These are phyloP conservation scores for Melieria crassipennis DNA, from an alignment of 2,888 invertebrate genomes.

Conservation along the genomic window DNA sequence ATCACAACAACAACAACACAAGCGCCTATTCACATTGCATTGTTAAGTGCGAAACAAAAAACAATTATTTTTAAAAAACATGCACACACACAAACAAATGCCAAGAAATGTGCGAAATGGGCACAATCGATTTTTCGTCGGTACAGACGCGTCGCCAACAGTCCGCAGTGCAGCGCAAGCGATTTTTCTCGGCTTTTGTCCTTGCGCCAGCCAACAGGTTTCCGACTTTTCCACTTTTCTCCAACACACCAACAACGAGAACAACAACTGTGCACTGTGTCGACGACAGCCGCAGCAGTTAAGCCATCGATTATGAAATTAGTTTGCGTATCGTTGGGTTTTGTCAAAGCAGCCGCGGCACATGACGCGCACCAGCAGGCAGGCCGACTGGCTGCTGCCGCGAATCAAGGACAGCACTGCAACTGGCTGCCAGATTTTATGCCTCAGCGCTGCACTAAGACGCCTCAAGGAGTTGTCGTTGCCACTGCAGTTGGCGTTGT, in stretches of 20 bases:
- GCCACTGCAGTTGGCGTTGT: too few species aligned
- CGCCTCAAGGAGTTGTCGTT: background rate
- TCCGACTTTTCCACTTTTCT: too few species aligned
- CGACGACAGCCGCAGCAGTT: background rate
- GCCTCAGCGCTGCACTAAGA: conserved; percentile 25
- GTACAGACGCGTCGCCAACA: conserved; percentile 24
- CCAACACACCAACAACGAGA: too few species aligned
- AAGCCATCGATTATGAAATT: background rate
- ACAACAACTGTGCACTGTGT: too few species aligned
- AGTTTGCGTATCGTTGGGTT: background rate
- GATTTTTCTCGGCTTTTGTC: conserved; percentile 20
- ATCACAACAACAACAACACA: background rate
- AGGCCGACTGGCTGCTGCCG: conserved; percentile 10
- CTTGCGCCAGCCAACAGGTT: background rate
- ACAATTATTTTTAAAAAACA: too few species aligned
- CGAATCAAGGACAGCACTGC: background rate
- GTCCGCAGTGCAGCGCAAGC: conserved; percentile 7
- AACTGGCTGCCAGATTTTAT: conserved; percentile 24
- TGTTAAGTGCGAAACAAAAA: too few species aligned
- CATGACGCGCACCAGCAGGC: background rate
- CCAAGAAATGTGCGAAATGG: conserved; percentile 43
- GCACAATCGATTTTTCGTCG: conserved; percentile 61
- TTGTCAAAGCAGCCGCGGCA: background rate
- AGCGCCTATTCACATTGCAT: background rate
- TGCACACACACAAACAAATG: background rate